phyloP scores from a whole-genome alignment of 2,113 vertebrate species.

The Dicentrarchus labrax region DNA sequence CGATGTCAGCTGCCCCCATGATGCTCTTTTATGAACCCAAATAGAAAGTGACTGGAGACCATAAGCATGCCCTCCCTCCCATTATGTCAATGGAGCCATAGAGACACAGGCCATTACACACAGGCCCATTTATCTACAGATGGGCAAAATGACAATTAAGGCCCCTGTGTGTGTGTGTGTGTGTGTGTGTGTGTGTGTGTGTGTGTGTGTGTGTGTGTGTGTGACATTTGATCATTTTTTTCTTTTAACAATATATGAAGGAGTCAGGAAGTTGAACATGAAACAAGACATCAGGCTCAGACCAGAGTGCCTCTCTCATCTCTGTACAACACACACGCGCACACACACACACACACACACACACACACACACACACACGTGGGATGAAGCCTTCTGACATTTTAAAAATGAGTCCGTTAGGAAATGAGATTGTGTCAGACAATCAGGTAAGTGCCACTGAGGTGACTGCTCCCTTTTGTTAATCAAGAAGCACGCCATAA shows the following conservation, averaged over 20 bases:
- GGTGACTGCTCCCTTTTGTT: constrained; percentile 48
- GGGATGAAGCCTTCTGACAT: constrained; percentile 59
- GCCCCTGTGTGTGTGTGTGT: background rate
- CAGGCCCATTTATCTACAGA: constrained; percentile 68
- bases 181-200: background rate
- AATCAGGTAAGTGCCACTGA: constrained; percentile 63
- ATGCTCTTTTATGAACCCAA: constrained; percentile 64
- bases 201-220: constrained; percentile 16
- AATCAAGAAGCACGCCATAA: constrained; percentile 58
- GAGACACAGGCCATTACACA: constrained; percentile 78
- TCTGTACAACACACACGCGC: constrained; percentile 1
- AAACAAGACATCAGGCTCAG: constrained; percentile 41
- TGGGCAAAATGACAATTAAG: constrained; percentile 65
- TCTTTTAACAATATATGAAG: constrained; percentile 46
- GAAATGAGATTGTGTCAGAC: constrained; percentile 74
- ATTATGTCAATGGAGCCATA: constrained; percentile 72
- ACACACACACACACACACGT: constrained; percentile 1
- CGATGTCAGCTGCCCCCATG: constrained; percentile 32
- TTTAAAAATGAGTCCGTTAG: constrained; percentile 63
- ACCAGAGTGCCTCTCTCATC: constrained; percentile 25
- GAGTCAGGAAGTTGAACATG: constrained; percentile 29
- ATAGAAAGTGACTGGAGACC: constrained; percentile 56
- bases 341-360: constrained; percentile 6
- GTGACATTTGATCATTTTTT: constrained; percentile 61
- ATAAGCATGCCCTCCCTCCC: constrained; percentile 58